Evolutionary conservation across 2,113 vertebrate species (phyloP).

Genomic region (Eublepharis macularius): DNA sequence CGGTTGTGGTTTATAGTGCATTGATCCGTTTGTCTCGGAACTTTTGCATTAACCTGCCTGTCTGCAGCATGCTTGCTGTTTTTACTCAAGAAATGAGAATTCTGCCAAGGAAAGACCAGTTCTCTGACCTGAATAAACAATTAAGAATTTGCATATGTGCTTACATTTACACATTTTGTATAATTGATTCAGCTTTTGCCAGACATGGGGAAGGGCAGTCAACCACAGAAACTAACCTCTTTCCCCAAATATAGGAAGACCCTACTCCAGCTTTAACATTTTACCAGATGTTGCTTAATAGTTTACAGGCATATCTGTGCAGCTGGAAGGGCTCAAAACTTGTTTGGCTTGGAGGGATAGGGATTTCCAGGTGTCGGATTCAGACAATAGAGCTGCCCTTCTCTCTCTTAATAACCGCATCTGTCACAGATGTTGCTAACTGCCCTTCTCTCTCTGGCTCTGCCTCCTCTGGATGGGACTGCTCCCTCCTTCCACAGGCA

Average conservation of each 20-base stretch:
- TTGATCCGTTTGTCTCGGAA: neutral
- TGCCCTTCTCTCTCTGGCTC: neutral
- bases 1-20: neutral
- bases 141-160: neutral
- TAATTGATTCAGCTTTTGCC: neutral
- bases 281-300: neutral
- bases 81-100: slow-evolving; percentile 35
- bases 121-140: neutral
- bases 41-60: slow-evolving; percentile 1
- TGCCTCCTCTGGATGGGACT: neutral
- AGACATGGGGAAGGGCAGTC: neutral
- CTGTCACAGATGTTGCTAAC: neutral
- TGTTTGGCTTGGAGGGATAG: too few relatives aligned
- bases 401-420: neutral
- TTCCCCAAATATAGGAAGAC: neutral
- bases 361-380: neutral
- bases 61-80: slow-evolving; percentile 60
- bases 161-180: neutral
- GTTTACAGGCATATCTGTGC: neutral
- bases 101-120: neutral
- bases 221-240: neutral
- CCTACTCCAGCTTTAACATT: neutral
- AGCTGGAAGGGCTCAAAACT: neutral
- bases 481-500: neutral
- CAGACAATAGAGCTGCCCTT: neutral